A percentile compares a stretch with the other conserved stretches of the same genome.
phyloP scores from a whole-genome alignment of 1,140 invertebrate genomes.

The Hypsibius dujardini region DNA sequence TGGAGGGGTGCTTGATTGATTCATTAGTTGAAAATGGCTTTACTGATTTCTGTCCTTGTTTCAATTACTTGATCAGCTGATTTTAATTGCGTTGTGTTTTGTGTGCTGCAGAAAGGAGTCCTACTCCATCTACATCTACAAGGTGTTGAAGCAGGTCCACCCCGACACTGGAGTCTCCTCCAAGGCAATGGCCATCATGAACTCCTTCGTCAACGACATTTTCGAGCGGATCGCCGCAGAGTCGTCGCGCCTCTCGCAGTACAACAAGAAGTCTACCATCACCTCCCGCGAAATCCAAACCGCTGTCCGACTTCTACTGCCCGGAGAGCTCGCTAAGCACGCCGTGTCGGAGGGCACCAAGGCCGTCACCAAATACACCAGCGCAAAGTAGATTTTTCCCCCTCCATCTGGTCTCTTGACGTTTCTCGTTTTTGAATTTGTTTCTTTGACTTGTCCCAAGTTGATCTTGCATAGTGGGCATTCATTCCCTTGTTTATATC shows the following conservation, averaged over 20 bases:
- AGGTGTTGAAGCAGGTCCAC: constrained; percentile 35
- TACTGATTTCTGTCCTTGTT: too few species aligned
- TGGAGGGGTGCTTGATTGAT: too few species aligned
- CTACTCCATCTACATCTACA: constrained; percentile 27
- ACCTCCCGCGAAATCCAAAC: constrained; percentile 34
- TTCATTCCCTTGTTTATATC: too few species aligned
- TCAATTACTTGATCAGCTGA: too few species aligned
- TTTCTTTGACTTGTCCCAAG: too few species aligned
- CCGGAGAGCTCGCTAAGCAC: constrained; percentile 35
- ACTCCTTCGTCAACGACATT: constrained; percentile 48
- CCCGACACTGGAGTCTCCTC: constrained; percentile 38
- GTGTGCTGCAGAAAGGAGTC: constrained; percentile 19
- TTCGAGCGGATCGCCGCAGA: constrained; percentile 50
- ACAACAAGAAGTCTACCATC: constrained; percentile 46
- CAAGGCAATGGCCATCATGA: constrained; percentile 47
- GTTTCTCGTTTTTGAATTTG: too few species aligned
- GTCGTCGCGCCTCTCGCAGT: constrained; percentile 47
- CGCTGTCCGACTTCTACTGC: constrained; percentile 32
- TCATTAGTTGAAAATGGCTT: too few species aligned
- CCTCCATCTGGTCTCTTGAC: constrained; percentile 3
- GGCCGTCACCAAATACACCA: constrained; percentile 37
- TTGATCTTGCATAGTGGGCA: too few species aligned
- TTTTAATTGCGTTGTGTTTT: too few species aligned
- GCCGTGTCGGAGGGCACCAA: constrained; percentile 38
- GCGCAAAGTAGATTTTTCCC: constrained; percentile 22